Conservation (phyloP, 2,113 vertebrate genomes). For the Etia nguti region DNA sequence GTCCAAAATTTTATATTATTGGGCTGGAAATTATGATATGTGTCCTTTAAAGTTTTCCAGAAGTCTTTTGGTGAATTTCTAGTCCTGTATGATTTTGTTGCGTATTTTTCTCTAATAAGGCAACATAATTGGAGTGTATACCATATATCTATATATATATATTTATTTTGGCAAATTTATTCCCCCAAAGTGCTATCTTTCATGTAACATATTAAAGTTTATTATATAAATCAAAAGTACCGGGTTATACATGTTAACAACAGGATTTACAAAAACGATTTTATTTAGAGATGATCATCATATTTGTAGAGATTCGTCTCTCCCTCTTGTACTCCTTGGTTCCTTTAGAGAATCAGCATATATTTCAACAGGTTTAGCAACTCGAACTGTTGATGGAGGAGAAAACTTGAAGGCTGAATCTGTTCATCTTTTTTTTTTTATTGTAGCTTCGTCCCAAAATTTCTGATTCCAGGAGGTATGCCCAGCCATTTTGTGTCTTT, state of each 20-base stretch:
- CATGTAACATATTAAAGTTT: slow-evolving; percentile 44
- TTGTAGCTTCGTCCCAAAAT: background rate
- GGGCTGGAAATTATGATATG: background rate
- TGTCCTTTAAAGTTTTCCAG: background rate
- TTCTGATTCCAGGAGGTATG: background rate
- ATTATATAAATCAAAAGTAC: slow-evolving; percentile 6
- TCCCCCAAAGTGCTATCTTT: slow-evolving; percentile 21
- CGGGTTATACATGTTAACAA: background rate
- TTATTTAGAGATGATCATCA: background rate
- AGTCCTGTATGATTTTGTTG: background rate
- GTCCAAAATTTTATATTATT: background rate
- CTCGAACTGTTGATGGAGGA: background rate
- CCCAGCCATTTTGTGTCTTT: background rate
- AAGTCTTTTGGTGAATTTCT: background rate
- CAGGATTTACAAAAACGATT: background rate
- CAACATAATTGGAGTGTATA: background rate
- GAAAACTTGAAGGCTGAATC: background rate
- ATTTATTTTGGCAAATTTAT: background rate
- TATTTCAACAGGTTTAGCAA: background rate
- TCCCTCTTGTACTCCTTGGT: background rate
- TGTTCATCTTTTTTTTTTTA: background rate
- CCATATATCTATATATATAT: background rate
- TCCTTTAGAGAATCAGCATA: background rate
- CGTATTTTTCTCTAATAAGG: background rate
- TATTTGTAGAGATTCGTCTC: background rate